Evolutionary conservation across 2,113 vertebrate species (phyloP).

Genomic region (Malurus elegans): DNA sequence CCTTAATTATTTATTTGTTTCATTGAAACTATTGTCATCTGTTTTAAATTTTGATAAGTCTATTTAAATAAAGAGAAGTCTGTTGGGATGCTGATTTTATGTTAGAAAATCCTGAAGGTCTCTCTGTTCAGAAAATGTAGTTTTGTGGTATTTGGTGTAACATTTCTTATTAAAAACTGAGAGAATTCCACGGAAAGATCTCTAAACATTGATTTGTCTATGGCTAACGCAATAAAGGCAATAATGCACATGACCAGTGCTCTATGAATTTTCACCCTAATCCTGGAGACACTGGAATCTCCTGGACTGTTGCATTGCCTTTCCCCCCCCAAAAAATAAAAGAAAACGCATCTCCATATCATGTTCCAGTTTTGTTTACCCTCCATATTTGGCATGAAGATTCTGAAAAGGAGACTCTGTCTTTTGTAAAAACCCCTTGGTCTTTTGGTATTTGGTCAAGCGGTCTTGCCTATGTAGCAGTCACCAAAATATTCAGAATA

Average conservation of each 20-base stretch:
- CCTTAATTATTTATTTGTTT: constrained; percentile 84
- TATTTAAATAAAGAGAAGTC: constrained; percentile 78
- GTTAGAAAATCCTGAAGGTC: constrained; percentile 58
- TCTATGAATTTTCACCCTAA: background rate
- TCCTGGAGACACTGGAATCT: background rate
- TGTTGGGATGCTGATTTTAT: constrained; percentile 74
- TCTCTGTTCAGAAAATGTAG: constrained; percentile 28
- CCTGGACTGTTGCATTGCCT: background rate
- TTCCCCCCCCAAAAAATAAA: background rate
- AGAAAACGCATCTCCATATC: fast-evolving
- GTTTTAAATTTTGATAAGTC: constrained; percentile 80
- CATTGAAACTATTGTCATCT: constrained; percentile 75
- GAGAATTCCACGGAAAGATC: background rate
- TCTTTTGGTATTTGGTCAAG: background rate
- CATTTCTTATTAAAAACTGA: background rate
- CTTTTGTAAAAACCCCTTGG: background rate
- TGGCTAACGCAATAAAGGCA: background rate
- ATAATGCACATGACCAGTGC: background rate
- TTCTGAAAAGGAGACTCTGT: background rate
- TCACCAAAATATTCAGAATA: background rate
- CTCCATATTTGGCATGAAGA: background rate
- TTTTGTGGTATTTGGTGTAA: background rate
- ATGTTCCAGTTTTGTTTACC: background rate
- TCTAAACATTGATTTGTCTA: background rate
- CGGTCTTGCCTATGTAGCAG: background rate